phyloP scores from a whole-genome alignment of 2,113 vertebrate genomes.

The Hippocampus abdominalis region DNA sequence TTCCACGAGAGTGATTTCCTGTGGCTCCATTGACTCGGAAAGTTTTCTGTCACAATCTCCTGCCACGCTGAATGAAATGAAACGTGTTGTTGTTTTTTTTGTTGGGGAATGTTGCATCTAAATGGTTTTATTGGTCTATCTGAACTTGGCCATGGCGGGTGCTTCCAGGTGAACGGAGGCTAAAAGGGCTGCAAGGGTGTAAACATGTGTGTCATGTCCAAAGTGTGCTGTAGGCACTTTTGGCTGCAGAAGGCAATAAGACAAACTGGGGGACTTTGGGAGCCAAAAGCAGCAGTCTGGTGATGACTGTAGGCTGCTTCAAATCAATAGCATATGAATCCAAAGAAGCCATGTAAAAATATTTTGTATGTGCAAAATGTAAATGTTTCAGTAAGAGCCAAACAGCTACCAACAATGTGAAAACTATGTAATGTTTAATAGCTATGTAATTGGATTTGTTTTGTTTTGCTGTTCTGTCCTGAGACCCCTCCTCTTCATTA shows the following conservation, averaged over 20 bases:
- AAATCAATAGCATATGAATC: neutral
- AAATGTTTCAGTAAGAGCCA: neutral
- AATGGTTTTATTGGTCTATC: constrained; percentile 18
- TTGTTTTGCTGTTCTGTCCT: too few relatives aligned
- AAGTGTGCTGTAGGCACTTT: neutral
- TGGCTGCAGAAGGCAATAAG: constrained; percentile 14
- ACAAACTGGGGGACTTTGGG: neutral
- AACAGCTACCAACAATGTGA: neutral
- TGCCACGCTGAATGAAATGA: neutral
- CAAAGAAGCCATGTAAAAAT: neutral
- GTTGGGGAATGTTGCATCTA: neutral
- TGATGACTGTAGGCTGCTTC: neutral
- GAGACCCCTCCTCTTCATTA: too few relatives aligned
- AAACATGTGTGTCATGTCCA: neutral
- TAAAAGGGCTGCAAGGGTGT: constrained; percentile 9
- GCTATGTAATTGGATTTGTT: neutral
- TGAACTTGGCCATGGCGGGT: neutral
- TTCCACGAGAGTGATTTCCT: constrained; percentile 12
- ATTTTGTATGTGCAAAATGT: neutral
- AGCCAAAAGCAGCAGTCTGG: neutral
- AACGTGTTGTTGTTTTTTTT: neutral
- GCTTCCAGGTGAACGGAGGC: constrained; percentile 12
- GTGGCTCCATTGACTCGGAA: constrained; percentile 1
- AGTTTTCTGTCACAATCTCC: constrained; percentile 2
- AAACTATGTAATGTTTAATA: neutral